A percentile compares a stretch with the other conserved stretches of the same genome.
Evolutionary conservation across 2,113 vertebrate species (phyloP).

Genomic region (Scytalopus superciliaris): DNA sequence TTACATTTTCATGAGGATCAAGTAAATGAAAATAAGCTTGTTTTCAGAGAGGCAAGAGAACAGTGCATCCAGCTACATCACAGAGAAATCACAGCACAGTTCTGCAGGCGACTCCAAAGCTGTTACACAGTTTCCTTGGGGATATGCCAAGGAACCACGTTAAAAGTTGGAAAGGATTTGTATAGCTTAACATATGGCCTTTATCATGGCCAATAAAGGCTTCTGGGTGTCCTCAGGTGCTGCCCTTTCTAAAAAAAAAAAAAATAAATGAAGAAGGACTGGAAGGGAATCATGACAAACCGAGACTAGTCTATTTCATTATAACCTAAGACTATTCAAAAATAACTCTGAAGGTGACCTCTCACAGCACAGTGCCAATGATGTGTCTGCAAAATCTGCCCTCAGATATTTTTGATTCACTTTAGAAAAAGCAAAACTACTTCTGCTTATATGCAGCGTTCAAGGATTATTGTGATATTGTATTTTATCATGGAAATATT

Average conservation of each 20-base stretch:
- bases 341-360: constrained; percentile 5
- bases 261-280: not conserved
- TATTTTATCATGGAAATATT: not conserved
- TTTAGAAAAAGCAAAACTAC: not conserved
- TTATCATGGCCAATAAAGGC: not conserved
- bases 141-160: not conserved
- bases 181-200: constrained; percentile 14
- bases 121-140: not conserved
- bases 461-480: not conserved
- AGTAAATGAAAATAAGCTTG: not conserved
- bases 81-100: not conserved
- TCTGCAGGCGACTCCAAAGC: not conserved
- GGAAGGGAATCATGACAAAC: not conserved
- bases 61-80: not conserved
- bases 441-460: not conserved
- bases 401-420: not conserved
- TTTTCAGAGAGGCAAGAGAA: not conserved
- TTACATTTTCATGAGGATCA: not conserved
- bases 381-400: not conserved
- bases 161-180: constrained; percentile 20
- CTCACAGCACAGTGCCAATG: not conserved
- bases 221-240: constrained; percentile 8
- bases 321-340: not conserved
- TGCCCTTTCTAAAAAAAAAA: not conserved
- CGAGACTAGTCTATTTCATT: not conserved